phyloP scores from a whole-genome alignment of 2,797 vertebrate genomes.

The Cossypha caffra region DNA sequence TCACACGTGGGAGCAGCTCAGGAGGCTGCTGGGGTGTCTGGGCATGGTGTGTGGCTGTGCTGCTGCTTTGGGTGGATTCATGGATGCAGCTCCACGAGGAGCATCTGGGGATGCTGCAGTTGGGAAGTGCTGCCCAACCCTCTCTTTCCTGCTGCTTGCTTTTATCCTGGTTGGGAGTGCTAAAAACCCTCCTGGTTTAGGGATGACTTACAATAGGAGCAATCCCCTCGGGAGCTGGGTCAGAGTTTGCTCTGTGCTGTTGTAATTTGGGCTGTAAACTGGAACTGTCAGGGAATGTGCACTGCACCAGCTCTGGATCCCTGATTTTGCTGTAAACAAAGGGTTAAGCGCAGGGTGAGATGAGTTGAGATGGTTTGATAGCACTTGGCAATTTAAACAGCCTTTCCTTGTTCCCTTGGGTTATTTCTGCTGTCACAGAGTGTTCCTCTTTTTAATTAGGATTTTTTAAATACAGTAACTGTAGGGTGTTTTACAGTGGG shows the following conservation, averaged over 20 bases:
- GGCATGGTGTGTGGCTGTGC: background rate
- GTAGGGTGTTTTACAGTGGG: conserved; percentile 12
- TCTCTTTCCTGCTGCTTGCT: background rate
- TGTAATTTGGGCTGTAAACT: conserved; percentile 16
- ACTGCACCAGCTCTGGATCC: background rate
- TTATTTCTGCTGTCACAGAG: conserved; percentile 26
- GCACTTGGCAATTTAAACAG: background rate
- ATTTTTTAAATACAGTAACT: background rate
- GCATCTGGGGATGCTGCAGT: fast-evolving
- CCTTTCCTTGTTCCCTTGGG: background rate
- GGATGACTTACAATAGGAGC: background rate
- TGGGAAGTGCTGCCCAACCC: background rate
- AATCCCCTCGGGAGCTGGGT: background rate
- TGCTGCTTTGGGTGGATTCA: background rate
- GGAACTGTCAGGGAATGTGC: background rate
- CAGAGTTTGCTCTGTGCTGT: background rate
- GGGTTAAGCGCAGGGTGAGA: background rate
- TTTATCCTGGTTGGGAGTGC: background rate
- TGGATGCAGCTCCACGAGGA: background rate
- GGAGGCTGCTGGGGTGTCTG: fast-evolving
- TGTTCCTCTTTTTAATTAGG: conserved; percentile 27
- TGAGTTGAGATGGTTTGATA: background rate
- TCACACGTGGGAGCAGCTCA: background rate
- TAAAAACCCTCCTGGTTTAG: background rate
- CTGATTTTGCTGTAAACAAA: background rate